Evolutionary conservation across 2,113 vertebrate species (phyloP), one percentile per base, ranked within the genome.

Genomic region (Triplophysa siluroides): DNA sequence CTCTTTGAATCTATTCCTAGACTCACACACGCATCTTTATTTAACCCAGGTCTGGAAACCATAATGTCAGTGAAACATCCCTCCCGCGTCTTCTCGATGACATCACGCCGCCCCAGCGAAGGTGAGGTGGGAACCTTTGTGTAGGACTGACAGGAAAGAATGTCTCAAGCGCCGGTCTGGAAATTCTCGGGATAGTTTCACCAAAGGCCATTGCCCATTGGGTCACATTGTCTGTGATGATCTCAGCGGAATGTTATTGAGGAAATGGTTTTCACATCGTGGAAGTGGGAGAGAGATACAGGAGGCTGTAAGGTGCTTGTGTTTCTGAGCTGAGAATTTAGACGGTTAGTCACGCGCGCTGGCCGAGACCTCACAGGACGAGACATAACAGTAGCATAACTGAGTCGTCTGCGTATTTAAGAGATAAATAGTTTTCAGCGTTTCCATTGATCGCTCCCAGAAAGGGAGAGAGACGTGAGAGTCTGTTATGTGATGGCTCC

Each of bases 131-230:
- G 81, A 78, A 78, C 69, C 71, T 80, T 65, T 83, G 80, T 79
- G 79, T 82, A 70, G 77, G 76, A 85, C 78, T 83, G 79, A 83
- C 84, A 75, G 84, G 84, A 85, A 76, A 84, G 79, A 83, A 83
- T 79, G 78, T 88, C 65, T 78, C 61, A 21, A 66, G 43, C 52
- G 43, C 58, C 38, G 70, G 84, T 82, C 74, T 81, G 81, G 70
- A 85, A 83, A 84, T 84, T 66, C 74, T 78, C 77, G 26, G 69
- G 68, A 83, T 83, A 74, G 60, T 84, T 81, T 80, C 45, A 77
- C 66, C 21, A 63, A 65, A 50, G 82, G 54, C 83, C 70, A 69
- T 60, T 80, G 82, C 47, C 78, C 47, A 79, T 58, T 56, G 54
- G 3, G 65, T 78, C 67, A 80, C 68, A 83, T 87, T 87, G 82